A percentile compares a stretch with the other conserved stretches of the same genome.
Evolutionary conservation across 2,113 vertebrate species (phyloP).

Genomic region (Dicaeum eximium): DNA sequence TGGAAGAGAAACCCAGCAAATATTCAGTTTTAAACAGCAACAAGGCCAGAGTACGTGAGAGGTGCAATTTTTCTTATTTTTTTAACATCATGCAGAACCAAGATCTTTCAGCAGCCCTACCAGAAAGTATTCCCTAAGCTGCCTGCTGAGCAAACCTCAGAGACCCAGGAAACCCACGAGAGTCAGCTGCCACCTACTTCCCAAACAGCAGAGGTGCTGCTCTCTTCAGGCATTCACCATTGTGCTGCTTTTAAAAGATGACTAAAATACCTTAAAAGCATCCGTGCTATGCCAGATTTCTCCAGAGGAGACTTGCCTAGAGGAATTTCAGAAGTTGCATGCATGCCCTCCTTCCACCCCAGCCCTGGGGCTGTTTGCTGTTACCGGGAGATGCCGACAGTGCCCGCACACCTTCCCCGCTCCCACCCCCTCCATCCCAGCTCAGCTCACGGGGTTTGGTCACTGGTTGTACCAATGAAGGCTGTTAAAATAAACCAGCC

Average conservation of each 20-base stretch:
- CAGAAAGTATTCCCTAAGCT: background rate
- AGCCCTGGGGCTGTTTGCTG: background rate
- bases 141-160: background rate
- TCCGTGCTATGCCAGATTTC: background rate
- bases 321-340: background rate
- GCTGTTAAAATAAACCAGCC: background rate
- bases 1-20: background rate
- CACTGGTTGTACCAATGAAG: background rate
- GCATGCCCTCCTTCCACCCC: background rate
- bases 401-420: background rate
- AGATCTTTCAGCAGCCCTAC: background rate
- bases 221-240: background rate
- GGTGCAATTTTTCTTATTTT: background rate
- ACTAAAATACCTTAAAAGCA: background rate
- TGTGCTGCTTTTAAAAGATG: fast-evolving
- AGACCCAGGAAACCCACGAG: background rate
- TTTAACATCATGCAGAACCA: background rate
- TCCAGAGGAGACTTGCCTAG: background rate
- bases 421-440: fast-evolving
- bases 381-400: background rate
- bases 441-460: fast-evolving
- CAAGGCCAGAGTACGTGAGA: background rate
- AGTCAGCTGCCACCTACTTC: background rate
- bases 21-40: background rate
- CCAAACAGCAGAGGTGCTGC: background rate